Base-by-base conservation (phyloP, 2,888 invertebrate genomes). In the Drosophila lacicola region DNA sequence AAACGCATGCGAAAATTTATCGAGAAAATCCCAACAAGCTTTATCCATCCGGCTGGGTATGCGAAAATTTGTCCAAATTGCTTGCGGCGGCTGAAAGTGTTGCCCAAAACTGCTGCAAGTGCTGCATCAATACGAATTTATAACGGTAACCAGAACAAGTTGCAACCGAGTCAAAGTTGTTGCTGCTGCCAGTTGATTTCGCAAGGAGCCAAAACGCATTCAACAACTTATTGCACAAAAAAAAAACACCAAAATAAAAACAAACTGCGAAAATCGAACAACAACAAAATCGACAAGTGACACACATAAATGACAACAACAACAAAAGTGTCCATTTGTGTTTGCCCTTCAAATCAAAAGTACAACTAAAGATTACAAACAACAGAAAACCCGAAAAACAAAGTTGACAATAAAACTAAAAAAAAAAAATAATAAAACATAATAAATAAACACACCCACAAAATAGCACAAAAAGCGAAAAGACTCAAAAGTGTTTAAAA, bases 291-390 rank as follows among this genome's bases (percentile, higher is more conserved):
- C 55, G 60, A 49, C 56, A 70, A 80, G 65, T 80, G 76, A 80
- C 76, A 77, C 71, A 80, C 34, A 61, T 75, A 64, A 60, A 25
- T 36, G 51, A 54, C 46, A 53, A 53, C 17, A 42, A 19, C 33
- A 53, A 25, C 33, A 54, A 58, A 42, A 58, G 60, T 71, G 50
- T 29, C 44, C 46, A 70, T 54, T 62, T 37, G 70, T 58, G 69
- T 81, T 50, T 74, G 79, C 78, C 79, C 78, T 81, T 81, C 74
- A 81, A 79, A 79, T 42, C 51, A 29, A 70, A 74, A 74, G 58
- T 73, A 62, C 77, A 77, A 69, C 76, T 61, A 66, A 76, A 69
- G 33, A 42, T 54, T 39, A 53, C 42, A 71, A 61, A 57, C 53
- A 51, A 13, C 39, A 53, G 17, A 54, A 78, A 68, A 56, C 36